These are phyloP conservation scores for Synaphobranchus kaupii DNA, from an alignment of 2,797 vertebrate species.

Conservation along the genomic window DNA sequence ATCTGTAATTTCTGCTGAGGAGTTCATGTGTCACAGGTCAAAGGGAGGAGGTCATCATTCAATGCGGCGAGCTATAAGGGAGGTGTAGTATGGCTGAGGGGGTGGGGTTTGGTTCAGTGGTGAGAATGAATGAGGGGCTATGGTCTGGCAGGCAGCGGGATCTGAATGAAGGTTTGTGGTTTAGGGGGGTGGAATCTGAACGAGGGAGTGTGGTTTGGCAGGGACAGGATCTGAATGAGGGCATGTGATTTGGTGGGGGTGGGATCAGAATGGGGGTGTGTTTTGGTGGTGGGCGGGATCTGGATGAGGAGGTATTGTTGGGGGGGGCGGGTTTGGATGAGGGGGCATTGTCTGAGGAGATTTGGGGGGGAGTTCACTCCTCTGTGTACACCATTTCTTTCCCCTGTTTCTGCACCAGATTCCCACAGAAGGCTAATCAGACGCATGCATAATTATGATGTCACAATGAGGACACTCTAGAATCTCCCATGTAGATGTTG, in stretches of 20 bases:
- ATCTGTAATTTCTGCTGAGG: neutral
- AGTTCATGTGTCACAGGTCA: neutral
- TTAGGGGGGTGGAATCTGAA: no score
- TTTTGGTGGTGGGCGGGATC: no score
- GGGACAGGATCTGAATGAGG: no score
- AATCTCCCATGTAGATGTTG: neutral
- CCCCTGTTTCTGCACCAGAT: neutral
- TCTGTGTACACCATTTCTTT: neutral
- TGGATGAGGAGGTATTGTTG: neutral
- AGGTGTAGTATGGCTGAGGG: neutral
- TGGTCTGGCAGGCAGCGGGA: no score
- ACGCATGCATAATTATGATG: neutral
- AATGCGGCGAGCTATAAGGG: neutral
- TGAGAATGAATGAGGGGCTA: no score
- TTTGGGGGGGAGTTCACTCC: neutral
- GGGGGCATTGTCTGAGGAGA: neutral
- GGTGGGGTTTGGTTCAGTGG: neutral
- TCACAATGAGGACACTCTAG: neutral
- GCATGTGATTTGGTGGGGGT: neutral
- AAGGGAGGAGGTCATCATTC: neutral
- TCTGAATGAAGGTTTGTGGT: no score
- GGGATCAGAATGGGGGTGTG: neutral
- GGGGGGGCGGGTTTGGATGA: neutral
- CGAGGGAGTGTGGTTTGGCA: no score
- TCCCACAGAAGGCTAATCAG: neutral